Evolutionary conservation across 2,113 vertebrate species (phyloP), one percentile per base, ranked within the genome.

Genomic region (Telmatochromis sp.): DNA sequence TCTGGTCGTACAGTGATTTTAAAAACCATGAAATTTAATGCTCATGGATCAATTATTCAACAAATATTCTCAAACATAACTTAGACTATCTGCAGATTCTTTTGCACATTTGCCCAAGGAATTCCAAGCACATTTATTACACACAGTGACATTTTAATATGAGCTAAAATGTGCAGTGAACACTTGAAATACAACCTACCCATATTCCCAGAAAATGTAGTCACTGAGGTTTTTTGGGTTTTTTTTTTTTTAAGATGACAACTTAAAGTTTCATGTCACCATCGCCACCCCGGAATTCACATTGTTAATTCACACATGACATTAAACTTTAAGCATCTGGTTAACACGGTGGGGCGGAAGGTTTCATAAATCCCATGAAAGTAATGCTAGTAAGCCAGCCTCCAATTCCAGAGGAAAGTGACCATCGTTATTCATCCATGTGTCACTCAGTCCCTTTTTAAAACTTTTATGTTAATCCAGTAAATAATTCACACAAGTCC

Each of bases 391-490:
- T 90, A 91, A 93, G 84, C 21, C 58, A 92, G 85, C 86, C 87
- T 73, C 11, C 12, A 63, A 49, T 78, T 63, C 83, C 63, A 1
- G n/a, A 63, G 90, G 84, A 94, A 49, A 82, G 89, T 17, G 65
- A 28, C 83, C 79, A 89, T 89, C 86, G 86, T 89, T 12, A 92
- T 42, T 54, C 81, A 87, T 90, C 60, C 86, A 87, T 87, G 84
- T 89, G 55, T 86, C 35, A 81, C 73, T 92, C 83, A 86, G 51
- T 81, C 23, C 19, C 49, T 23, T 49, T 42, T 95, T 95, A 87
- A 90, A 96, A 93, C 60, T 93, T 92, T 92, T 49, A 93, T 94
- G 80, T 26, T 58, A 90, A 94, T 75, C 33, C 42, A 58, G 33
- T 92, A 58, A 94, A 93, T 94, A 91, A 92, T 91, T 92, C 86